Evolutionary conservation across 2,888 invertebrate genomes (phyloP).

Genomic region (Aleiodes testaceus): DNA sequence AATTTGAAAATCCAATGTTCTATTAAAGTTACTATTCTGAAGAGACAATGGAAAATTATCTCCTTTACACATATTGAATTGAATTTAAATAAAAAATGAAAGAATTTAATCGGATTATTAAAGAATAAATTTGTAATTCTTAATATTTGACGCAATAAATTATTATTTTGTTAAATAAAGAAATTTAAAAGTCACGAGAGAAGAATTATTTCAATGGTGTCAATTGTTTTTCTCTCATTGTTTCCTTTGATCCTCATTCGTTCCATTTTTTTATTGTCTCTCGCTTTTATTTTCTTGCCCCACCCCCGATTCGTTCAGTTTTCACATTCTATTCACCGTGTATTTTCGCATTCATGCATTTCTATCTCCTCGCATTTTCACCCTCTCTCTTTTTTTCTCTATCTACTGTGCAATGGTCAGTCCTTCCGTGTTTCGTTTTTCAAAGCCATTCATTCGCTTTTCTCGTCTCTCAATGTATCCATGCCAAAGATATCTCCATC

Average conservation of each 20-base stretch:
- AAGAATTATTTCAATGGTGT: background rate
- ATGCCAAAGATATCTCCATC: slow-evolving; percentile 18
- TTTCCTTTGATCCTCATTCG: slow-evolving; percentile 15
- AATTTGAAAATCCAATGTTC: no score
- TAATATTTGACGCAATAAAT: background rate
- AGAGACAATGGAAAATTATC: no score
- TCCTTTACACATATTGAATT: no score
- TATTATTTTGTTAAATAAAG: background rate
- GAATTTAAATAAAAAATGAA: no score
- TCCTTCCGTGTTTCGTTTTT: slow-evolving; percentile 37
- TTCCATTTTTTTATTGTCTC: slow-evolving; percentile 17
- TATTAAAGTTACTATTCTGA: no score
- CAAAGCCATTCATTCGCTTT: slow-evolving; percentile 39
- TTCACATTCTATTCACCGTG: slow-evolving; percentile 39
- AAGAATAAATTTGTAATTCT: no score
- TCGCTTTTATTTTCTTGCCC: slow-evolving; percentile 16
- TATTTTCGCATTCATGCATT: slow-evolving; percentile 40
- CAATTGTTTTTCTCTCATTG: slow-evolving; percentile 17
- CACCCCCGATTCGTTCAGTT: slow-evolving; percentile 22
- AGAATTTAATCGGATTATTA: no score
- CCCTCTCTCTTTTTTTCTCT: background rate
- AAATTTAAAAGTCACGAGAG: slow-evolving; percentile 21
- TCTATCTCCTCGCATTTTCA: background rate
- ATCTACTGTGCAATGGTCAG: slow-evolving; percentile 27
- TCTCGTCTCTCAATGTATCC: slow-evolving; percentile 18